Conservation (phyloP, 35 echinoderm and acorn worm genomes). For the Patiria miniata region DNA sequence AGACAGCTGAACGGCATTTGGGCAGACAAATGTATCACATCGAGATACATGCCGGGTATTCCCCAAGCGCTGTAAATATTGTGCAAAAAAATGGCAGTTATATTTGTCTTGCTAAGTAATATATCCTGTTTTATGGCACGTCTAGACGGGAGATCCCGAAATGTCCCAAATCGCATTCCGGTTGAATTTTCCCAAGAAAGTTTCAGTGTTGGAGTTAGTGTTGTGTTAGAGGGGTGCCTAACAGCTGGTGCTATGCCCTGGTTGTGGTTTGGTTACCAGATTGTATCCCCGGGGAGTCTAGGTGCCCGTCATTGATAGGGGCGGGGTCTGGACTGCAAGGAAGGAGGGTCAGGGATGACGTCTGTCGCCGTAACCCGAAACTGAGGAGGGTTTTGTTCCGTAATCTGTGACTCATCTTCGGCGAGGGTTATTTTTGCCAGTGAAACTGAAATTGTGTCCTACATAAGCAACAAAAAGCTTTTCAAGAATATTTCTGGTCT, state of each 20-base stretch:
- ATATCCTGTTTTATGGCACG: not conserved
- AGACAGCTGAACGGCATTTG: no score
- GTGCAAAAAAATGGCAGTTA: not conserved
- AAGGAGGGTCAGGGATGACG: slow-evolving; percentile 25
- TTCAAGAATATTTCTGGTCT: no score
- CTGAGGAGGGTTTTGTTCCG: slow-evolving; percentile 30
- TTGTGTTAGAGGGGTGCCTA: no score
- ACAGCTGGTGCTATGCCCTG: no score
- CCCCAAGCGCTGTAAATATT: not conserved
- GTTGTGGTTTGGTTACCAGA: no score
- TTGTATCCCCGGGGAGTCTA: not conserved
- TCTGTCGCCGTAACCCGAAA: not conserved
- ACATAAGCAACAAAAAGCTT: no score
- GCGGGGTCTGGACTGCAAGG: not conserved
- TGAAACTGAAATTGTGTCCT: not conserved
- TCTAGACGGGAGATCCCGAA: not conserved
- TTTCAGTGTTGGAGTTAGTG: no score
- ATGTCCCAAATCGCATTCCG: no score
- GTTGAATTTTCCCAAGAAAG: no score
- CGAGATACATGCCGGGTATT: not conserved
- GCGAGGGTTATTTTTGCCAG: not conserved
- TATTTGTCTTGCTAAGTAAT: slow-evolving; percentile 12
- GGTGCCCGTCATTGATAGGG: slow-evolving; percentile 13
- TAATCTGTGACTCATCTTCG: not conserved
- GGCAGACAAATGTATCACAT: no score